These are phyloP conservation scores for Junonia oenone DNA, from an alignment of 2,888 invertebrate species.

Conservation along the genomic window DNA sequence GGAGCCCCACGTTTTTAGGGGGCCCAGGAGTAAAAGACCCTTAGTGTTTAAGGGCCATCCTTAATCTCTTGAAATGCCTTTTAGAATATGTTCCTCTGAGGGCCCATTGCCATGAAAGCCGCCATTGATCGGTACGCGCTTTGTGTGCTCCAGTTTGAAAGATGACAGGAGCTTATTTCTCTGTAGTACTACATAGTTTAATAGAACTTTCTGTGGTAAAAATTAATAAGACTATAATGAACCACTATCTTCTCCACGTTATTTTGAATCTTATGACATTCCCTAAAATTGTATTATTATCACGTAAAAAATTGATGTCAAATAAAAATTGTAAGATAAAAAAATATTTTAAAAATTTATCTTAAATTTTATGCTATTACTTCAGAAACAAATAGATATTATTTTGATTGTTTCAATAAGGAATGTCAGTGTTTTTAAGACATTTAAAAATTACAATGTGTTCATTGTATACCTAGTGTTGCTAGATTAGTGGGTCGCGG, in stretches of 20 bases:
- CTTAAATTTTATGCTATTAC: background rate
- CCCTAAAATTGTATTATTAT: no score
- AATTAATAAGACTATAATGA: slow-evolving; percentile 15
- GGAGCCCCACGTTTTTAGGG: background rate
- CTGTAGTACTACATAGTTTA: slow-evolving; percentile 19
- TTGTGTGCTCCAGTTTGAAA: slow-evolving; percentile 27
- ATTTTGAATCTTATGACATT: slow-evolving; percentile 24
- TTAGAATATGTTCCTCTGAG: background rate
- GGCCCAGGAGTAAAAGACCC: background rate
- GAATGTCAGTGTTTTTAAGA: slow-evolving; percentile 32
- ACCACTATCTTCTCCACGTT: slow-evolving; percentile 8
- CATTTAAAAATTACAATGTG: slow-evolving; percentile 54
- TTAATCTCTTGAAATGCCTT: background rate
- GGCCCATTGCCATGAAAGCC: background rate
- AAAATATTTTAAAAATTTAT: background rate
- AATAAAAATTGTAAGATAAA: background rate
- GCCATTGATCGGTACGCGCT: slow-evolving; percentile 2
- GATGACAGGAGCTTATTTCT: slow-evolving; percentile 30
- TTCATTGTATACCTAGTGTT: slow-evolving; percentile 68
- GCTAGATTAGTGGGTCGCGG: slow-evolving; percentile 51
- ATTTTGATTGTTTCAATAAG: background rate
- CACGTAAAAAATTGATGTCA: background rate
- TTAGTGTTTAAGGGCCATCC: background rate
- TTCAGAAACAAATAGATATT: background rate
- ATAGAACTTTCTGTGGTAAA: slow-evolving; percentile 16